Evolutionary conservation across 2,113 vertebrate species (phyloP).

Genomic region (Chaetodon auriga): DNA sequence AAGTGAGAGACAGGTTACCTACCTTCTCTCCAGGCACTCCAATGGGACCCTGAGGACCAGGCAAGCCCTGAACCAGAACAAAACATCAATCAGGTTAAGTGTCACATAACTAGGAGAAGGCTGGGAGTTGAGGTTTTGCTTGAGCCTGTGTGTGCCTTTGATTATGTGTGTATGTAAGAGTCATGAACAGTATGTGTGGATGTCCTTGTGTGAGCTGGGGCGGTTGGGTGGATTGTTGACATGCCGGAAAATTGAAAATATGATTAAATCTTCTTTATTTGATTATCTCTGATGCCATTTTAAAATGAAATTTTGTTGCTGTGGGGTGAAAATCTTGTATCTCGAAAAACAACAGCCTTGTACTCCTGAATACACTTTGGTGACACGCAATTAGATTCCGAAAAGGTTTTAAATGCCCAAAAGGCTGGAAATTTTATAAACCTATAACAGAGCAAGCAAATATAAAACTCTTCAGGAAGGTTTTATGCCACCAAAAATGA

Average conservation of each 20-base stretch:
- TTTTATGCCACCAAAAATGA: no score
- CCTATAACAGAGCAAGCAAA: neutral
- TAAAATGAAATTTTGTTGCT: conserved; percentile 15
- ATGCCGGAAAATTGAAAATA: conserved; percentile 5
- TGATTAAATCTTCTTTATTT: conserved; percentile 12
- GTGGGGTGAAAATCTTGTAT: neutral
- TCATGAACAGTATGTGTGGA: neutral
- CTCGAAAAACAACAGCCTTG: conserved; percentile 1
- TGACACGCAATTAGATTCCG: conserved; percentile 3
- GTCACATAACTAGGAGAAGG: conserved; percentile 29
- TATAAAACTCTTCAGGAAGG: neutral
- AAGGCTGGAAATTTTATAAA: neutral
- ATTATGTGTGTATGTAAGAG: neutral
- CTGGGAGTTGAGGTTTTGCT: conserved; percentile 1
- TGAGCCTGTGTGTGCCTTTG: neutral
- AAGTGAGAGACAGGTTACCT: conserved; percentile 69
- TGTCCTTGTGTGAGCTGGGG: neutral
- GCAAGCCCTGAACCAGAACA: conserved; percentile 86
- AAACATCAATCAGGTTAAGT: conserved; percentile 64
- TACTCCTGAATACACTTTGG: neutral
- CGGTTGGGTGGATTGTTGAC: neutral
- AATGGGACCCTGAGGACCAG: conserved; percentile 91
- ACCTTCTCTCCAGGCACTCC: conserved; percentile 94
- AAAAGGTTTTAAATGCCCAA: neutral
- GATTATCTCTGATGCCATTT: conserved; percentile 7